These are phyloP conservation scores for Falco columbarius DNA, from an alignment of 2,797 vertebrate genomes.

Conservation along the genomic window DNA sequence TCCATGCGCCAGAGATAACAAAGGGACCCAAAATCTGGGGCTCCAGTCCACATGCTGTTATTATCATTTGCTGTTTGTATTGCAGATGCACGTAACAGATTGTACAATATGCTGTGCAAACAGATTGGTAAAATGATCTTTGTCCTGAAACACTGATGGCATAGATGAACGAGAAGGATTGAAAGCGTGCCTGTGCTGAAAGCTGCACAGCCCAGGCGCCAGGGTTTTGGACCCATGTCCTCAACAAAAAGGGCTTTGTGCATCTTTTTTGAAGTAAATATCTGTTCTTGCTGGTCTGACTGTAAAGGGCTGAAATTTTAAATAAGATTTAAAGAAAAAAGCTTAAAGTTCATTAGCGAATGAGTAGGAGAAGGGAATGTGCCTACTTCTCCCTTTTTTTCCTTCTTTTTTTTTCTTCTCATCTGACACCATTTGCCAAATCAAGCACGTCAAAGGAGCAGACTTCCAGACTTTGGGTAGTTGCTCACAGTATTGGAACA, in stretches of 20 bases:
- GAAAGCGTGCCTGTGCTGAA: background rate
- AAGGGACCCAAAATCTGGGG: background rate
- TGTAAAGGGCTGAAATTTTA: conserved; percentile 15
- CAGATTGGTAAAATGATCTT: conserved; percentile 34
- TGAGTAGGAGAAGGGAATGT: conserved; percentile 58
- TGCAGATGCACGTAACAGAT: conserved; percentile 34
- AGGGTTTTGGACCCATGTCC: background rate
- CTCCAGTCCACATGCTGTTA: background rate
- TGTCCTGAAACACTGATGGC: background rate
- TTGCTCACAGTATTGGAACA: background rate
- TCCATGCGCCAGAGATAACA: background rate
- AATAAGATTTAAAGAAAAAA: background rate
- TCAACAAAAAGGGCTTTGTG: conserved; percentile 48
- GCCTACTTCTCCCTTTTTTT: background rate
- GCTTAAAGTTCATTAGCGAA: conserved; percentile 6
- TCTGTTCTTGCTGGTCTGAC: conserved; percentile 33
- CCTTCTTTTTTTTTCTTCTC: background rate
- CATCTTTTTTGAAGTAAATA: conserved; percentile 3
- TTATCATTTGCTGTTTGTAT: background rate
- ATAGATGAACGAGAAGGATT: background rate
- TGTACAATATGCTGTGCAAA: conserved; percentile 11
- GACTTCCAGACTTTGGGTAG: background rate
- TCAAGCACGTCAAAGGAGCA: background rate
- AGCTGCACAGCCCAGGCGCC: background rate
- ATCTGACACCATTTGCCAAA: background rate